Evolutionary conservation across 1,140 invertebrate genomes (phyloP).

Genomic region (Drosophila repleta): DNA sequence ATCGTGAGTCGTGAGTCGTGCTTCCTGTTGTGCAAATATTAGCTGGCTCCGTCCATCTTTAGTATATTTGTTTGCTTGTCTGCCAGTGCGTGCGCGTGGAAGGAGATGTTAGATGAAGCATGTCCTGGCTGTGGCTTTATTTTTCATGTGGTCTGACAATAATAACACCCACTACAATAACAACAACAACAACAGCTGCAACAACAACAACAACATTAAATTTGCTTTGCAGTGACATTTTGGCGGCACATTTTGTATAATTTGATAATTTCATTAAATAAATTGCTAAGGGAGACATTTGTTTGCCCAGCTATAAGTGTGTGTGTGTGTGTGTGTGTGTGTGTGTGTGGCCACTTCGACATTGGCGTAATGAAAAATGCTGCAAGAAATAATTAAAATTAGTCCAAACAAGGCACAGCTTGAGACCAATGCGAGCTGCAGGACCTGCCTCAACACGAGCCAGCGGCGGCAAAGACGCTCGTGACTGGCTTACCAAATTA

Average conservation of each 20-base stretch:
- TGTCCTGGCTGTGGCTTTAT: constrained; percentile 67
- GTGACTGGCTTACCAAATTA: constrained; percentile 21
- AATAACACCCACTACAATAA: constrained; percentile 38
- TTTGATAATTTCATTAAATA: constrained; percentile 80
- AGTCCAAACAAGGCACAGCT: constrained; percentile 33
- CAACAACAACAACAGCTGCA: constrained; percentile 13
- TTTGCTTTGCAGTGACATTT: constrained; percentile 67
- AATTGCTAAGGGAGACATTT: constrained; percentile 46
- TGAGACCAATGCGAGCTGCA: constrained; percentile 14
- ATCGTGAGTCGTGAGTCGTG: background rate
- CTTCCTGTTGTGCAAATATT: background rate
- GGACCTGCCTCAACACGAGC: constrained; percentile 47
- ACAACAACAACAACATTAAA: constrained; percentile 22
- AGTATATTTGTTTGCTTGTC: background rate
- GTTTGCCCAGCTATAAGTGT: constrained; percentile 21
- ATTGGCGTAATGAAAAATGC: constrained; percentile 33
- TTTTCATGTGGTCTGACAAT: constrained; percentile 60
- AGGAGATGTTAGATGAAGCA: constrained; percentile 28
- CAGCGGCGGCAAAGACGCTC: background rate
- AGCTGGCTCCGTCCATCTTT: background rate
- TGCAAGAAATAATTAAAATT: constrained; percentile 71
- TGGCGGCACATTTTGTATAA: constrained; percentile 73
- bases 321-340: background rate
- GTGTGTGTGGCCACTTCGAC: constrained; percentile 14
- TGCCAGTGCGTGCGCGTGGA: constrained; percentile 44